Conservation (phyloP, 2,888 invertebrate genomes). For the Caenorhabditis sp. region DNA sequence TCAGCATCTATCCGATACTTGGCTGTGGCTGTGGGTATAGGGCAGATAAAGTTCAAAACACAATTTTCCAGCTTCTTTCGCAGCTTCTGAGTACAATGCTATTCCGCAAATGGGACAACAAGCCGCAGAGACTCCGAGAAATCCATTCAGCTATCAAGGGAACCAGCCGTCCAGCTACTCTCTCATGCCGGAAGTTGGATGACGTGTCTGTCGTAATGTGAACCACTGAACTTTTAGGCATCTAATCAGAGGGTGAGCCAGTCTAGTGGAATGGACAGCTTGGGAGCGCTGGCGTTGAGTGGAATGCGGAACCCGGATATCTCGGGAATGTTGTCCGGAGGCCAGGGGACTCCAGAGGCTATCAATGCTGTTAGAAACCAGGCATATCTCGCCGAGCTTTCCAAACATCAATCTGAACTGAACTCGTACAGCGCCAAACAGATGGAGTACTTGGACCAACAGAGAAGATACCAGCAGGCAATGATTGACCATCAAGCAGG, state of each 20-base stretch:
- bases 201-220: not conserved
- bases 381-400: constrained; percentile 67
- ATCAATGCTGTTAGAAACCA: constrained; percentile 71
- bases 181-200: constrained; percentile 42
- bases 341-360: constrained; percentile 59
- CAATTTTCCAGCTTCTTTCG: constrained; percentile 60
- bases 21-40: too few relatives aligned
- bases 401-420: constrained; percentile 69
- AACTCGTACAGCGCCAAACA: constrained; percentile 72
- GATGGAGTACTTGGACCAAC: constrained; percentile 73
- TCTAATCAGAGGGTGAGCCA: constrained; percentile 27
- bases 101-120: constrained; percentile 60
- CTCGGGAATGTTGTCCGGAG: constrained; percentile 58
- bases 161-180: constrained; percentile 47
- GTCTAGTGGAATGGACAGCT: constrained; percentile 38
- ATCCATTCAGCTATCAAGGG: constrained; percentile 62
- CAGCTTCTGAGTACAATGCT: constrained; percentile 62
- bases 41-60: too few relatives aligned
- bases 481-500: constrained; percentile 77
- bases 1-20: too few relatives aligned
- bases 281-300: constrained; percentile 43
- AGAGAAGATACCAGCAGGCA: constrained; percentile 74
- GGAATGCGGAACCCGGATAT: constrained; percentile 48
- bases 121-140: constrained; percentile 34
- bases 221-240: constrained; percentile 3